Percentiles rank a stretch among this genome's conserved stretches.
Conservation (phyloP, 2,888 invertebrate genomes). For the Brachynemurus nebulosus region DNA sequence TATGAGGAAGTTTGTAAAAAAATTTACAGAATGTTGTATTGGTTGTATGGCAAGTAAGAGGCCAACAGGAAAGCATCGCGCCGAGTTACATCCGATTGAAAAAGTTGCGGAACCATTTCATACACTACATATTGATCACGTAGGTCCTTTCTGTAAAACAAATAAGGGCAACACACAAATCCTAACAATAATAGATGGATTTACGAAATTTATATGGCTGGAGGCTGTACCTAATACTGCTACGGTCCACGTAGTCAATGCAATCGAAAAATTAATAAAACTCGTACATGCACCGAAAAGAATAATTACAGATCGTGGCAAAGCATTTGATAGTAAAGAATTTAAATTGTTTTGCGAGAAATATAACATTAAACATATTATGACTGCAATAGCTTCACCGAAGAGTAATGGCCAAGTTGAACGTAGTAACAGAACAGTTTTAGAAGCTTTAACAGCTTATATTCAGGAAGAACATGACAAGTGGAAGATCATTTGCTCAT, state of each 20-base stretch:
- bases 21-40: constrained; percentile 16
- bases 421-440: constrained; percentile 18
- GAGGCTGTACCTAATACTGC: constrained; percentile 23
- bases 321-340: constrained; percentile 14
- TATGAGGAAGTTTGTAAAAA: constrained; percentile 16
- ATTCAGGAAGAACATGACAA: constrained; percentile 19
- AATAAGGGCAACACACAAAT: constrained; percentile 21
- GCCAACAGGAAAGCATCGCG: constrained; percentile 20
- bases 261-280: not conserved
- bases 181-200: constrained; percentile 20
- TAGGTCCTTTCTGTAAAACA: constrained; percentile 20
- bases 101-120: constrained; percentile 22
- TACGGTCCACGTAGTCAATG: constrained; percentile 11
- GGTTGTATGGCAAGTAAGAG: not conserved
- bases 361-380: constrained; percentile 16
- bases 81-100: constrained; percentile 24
- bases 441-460: constrained; percentile 19
- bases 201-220: constrained; percentile 20
- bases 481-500: constrained; percentile 17
- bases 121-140: constrained; percentile 22
- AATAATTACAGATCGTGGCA: constrained; percentile 14
- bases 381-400: constrained; percentile 19
- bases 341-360: constrained; percentile 14
- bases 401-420: constrained; percentile 23
- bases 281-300: constrained; percentile 13